Conservation (phyloP, 2,888 invertebrate genomes). For the Stegophylla sp. region DNA sequence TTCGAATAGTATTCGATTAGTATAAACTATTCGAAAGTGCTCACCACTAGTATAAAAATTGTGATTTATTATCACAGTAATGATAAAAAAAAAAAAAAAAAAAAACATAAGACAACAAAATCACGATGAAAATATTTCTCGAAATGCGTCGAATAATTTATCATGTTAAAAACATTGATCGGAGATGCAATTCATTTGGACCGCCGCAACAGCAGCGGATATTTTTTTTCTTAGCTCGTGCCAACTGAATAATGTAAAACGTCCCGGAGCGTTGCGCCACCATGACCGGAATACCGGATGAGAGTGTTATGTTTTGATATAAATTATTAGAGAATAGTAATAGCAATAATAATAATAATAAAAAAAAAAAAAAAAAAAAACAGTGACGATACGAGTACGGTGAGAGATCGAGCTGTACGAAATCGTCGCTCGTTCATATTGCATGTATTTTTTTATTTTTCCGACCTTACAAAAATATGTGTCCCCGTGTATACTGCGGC, state of each 20-base stretch:
- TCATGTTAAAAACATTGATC: constrained; percentile 22
- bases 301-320: not conserved
- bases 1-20: too few relatives aligned
- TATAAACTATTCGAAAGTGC: too few relatives aligned
- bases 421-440: not conserved
- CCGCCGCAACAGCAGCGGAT: too few relatives aligned
- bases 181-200: not conserved
- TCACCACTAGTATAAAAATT: too few relatives aligned
- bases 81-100: too few relatives aligned
- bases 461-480: too few relatives aligned
- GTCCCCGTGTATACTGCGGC: not conserved
- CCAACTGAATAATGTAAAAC: constrained; percentile 43
- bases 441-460: too few relatives aligned
- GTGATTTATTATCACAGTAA: too few relatives aligned
- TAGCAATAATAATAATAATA: not conserved
- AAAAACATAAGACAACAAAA: not conserved
- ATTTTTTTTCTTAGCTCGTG: constrained; percentile 23
- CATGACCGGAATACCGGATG: constrained; percentile 39
- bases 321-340: not conserved
- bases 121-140: not conserved
- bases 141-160: constrained; percentile 34
- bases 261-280: not conserved
- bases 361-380: too few relatives aligned
- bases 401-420: not conserved
- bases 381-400: not conserved